These are phyloP conservation scores for Latrodectus geometricus DNA, from an alignment of 1,140 invertebrate genomes.

Conservation along the genomic window DNA sequence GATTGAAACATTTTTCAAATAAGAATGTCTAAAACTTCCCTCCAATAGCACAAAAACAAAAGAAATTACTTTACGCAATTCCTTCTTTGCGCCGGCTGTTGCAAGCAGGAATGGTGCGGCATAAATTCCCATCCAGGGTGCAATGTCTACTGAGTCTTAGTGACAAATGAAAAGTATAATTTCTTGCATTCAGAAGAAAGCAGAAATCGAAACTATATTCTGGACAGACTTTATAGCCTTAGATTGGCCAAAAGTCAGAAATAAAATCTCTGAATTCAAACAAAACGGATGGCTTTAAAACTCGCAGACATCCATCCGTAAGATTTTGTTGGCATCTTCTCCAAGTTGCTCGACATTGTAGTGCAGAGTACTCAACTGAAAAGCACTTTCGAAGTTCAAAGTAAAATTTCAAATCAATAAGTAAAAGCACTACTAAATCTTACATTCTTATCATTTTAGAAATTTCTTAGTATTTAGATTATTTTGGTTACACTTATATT, in stretches of 20 bases:
- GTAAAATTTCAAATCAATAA: slow-evolving; percentile 18
- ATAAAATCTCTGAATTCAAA: slow-evolving; percentile 44
- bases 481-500: slow-evolving; percentile 6
- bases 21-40: background rate
- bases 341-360: background rate
- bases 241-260: slow-evolving; percentile 45
- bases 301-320: slow-evolving; percentile 16
- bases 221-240: slow-evolving; percentile 45
- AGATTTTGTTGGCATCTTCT: slow-evolving; percentile 36
- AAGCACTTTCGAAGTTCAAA: slow-evolving; percentile 31
- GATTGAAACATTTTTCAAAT: background rate
- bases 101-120: slow-evolving; percentile 4
- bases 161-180: slow-evolving; percentile 53
- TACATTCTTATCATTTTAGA: slow-evolving; percentile 19
- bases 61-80: slow-evolving; percentile 23
- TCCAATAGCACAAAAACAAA: slow-evolving; percentile 9
- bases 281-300: slow-evolving; percentile 38
- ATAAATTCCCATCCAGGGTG: slow-evolving; percentile 21
- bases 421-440: slow-evolving; percentile 37
- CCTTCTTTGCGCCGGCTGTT: slow-evolving; percentile 24
- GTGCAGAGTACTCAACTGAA: background rate
- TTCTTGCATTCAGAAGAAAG: slow-evolving; percentile 31
- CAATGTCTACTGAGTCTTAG: slow-evolving; percentile 25
- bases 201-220: slow-evolving; percentile 50
- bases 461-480: slow-evolving; percentile 10